Conservation (phyloP, 2,113 vertebrate species). For the Saiga tatarica region DNA sequence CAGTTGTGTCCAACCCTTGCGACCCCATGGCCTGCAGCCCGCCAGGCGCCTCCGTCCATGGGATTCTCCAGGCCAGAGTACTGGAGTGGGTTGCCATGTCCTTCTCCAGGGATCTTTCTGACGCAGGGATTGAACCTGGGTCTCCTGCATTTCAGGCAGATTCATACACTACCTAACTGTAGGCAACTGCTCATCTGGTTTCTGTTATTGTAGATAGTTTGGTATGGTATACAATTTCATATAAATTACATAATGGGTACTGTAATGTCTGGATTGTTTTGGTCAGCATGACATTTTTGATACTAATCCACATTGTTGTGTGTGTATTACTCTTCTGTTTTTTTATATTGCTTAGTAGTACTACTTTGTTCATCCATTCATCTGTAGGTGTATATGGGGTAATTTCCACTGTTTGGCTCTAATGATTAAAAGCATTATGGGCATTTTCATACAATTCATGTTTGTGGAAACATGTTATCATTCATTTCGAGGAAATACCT, state of each 20-base stretch:
- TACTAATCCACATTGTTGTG: not conserved
- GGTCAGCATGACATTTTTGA: not conserved
- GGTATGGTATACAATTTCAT: not conserved
- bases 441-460: not conserved
- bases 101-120: not conserved
- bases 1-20: fast-evolving
- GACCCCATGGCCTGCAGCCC: not conserved
- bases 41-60: not conserved
- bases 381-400: not conserved
- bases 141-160: not conserved
- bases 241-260: not conserved
- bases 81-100: not conserved
- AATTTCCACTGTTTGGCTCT: not conserved
- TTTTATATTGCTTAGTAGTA: not conserved
- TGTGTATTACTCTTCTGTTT: not conserved
- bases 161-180: not conserved
- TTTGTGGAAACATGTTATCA: not conserved
- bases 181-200: not conserved
- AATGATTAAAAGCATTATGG: not conserved
- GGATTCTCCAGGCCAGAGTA: not conserved
- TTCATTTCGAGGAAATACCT: not conserved
- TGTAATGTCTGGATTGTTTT: not conserved
- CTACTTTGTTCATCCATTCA: not conserved
- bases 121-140: fast-evolving
- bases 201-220: not conserved